Percentiles rank a stretch among this genome's conserved stretches.
phyloP scores from a whole-genome alignment of 2,888 invertebrate species.

The Phyllotreta cruciferae region DNA sequence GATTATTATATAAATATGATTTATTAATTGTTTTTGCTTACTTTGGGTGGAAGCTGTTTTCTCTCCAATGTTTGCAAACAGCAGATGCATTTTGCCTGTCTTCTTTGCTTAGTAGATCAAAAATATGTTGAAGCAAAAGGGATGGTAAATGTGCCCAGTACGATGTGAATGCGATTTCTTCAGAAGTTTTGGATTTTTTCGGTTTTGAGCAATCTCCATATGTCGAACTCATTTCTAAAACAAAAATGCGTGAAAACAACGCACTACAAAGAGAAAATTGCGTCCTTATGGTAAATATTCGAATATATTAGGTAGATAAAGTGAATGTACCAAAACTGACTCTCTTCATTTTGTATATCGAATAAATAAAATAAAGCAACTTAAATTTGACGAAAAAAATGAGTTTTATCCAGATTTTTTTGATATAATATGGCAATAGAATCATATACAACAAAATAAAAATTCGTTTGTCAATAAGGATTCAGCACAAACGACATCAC shows the following conservation, averaged over 20 bases:
- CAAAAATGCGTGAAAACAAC: neutral
- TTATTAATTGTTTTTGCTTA: constrained; percentile 41
- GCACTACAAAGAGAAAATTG: no score
- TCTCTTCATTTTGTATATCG: neutral
- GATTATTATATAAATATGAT: no score
- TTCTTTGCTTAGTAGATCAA: constrained; percentile 52
- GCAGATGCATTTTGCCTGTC: constrained; percentile 58
- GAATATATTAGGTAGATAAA: neutral
- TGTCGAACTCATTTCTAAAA: constrained; percentile 41
- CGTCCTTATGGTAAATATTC: no score
- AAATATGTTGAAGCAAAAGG: constrained; percentile 57
- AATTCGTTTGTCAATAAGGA: constrained; percentile 13
- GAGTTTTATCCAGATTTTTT: constrained; percentile 4
- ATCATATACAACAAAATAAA: constrained; percentile 11
- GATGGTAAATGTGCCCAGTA: constrained; percentile 58
- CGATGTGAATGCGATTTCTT: constrained; percentile 41
- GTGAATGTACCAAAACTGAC: constrained; percentile 12
- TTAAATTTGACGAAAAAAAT: constrained; percentile 7
- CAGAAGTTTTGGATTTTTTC: constrained; percentile 57
- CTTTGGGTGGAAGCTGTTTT: constrained; percentile 58
- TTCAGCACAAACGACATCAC: constrained; percentile 16
- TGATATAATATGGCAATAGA: neutral
- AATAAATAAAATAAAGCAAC: neutral
- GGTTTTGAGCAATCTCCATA: constrained; percentile 56
- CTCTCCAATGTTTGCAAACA: constrained; percentile 59